A percentile compares a stretch with the other conserved stretches of the same genome.
These are phyloP conservation scores for Ichneumon xanthorius DNA, from an alignment of 2,888 invertebrate genomes.

Conservation along the genomic window DNA sequence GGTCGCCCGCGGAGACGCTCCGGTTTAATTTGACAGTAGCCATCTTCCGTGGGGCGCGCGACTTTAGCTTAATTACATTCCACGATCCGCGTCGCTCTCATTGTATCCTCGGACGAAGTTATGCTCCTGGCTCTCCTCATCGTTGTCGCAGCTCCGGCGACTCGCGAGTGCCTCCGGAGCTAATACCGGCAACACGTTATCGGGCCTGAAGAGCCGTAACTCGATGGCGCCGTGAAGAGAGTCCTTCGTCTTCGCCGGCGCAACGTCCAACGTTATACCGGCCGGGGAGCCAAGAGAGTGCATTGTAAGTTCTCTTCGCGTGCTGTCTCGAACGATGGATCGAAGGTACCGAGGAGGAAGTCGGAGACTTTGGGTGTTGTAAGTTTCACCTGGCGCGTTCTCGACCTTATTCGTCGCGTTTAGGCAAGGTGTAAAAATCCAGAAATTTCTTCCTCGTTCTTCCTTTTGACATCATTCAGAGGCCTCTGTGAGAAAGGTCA, in stretches of 20 bases:
- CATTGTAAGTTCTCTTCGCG: slow-evolving; percentile 26
- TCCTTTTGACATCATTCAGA: no score
- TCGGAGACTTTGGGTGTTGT: not conserved
- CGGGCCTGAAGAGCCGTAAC: slow-evolving; percentile 19
- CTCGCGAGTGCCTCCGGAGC: not conserved
- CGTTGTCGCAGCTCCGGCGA: slow-evolving; percentile 2
- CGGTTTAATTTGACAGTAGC: slow-evolving; percentile 81
- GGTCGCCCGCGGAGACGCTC: slow-evolving; percentile 49
- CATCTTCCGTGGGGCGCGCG: slow-evolving; percentile 75
- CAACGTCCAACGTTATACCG: not conserved
- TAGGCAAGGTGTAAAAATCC: not conserved
- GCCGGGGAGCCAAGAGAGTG: not conserved
- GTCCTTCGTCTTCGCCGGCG: slow-evolving; percentile 34
- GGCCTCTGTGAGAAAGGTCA: no score
- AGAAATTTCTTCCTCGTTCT: no score
- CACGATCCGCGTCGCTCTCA: slow-evolving; percentile 75
- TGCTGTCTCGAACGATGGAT: slow-evolving; percentile 10
- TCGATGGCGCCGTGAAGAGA: not conserved
- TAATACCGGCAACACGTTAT: slow-evolving; percentile 43
- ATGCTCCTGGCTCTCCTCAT: slow-evolving; percentile 67
- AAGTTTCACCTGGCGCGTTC: not conserved
- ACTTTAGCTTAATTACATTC: slow-evolving; percentile 83
- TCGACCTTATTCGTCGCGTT: slow-evolving; percentile 22
- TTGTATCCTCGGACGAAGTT: slow-evolving; percentile 78
- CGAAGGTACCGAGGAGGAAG: not conserved